Base-by-base conservation (phyloP, 2,797 vertebrate species). In the Sphenodon punctatus region DNA sequence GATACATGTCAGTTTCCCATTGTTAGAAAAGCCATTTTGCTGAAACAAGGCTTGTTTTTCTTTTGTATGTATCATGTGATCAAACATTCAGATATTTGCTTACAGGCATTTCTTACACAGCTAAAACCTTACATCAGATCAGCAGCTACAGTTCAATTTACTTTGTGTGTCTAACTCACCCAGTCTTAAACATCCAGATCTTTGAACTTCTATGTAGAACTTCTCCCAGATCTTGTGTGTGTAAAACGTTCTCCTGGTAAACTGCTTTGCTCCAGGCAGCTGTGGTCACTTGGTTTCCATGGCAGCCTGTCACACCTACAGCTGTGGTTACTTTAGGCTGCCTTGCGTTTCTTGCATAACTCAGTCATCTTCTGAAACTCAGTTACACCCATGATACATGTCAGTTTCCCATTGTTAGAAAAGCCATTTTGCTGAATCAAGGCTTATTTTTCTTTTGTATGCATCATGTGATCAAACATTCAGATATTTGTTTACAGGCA, bases 121-220 rank as follows among this genome's bases (percentile, higher is more conserved):
- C 87, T 79, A 42, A 88, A 82, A 70, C 87, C 71, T 88, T 83
- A 78, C 88, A 87, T 86, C 63, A 82, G 74, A 70, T 89, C 84
- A 87, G 78, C 93, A 91, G 78, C 87, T 86, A 89, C 80, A 81
- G 78, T 88, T 90, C 84, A 90, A 86, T 90, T n/a, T n/a, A n/a
- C n/a, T n/a, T n/a, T n/a, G n/a, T n/a, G n/a, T n/a, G n/a, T n/a
- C n/a, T n/a, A n/a, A n/a, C n/a, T n/a, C n/a, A n/a, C n/a, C n/a
- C n/a, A n/a, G n/a, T n/a, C n/a, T n/a, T n/a, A n/a, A n/a, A n/a
- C n/a, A n/a, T n/a, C n/a, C n/a, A n/a, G n/a, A n/a, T n/a, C n/a
- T n/a, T n/a, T n/a, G n/a, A n/a, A n/a, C n/a, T n/a, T n/a, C n/a
- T n/a, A n/a, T n/a, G n/a, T n/a, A n/a, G n/a, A n/a, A n/a, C n/a